Conservation (phyloP, 2,888 invertebrate species). For the Drosophila lacicola region DNA sequence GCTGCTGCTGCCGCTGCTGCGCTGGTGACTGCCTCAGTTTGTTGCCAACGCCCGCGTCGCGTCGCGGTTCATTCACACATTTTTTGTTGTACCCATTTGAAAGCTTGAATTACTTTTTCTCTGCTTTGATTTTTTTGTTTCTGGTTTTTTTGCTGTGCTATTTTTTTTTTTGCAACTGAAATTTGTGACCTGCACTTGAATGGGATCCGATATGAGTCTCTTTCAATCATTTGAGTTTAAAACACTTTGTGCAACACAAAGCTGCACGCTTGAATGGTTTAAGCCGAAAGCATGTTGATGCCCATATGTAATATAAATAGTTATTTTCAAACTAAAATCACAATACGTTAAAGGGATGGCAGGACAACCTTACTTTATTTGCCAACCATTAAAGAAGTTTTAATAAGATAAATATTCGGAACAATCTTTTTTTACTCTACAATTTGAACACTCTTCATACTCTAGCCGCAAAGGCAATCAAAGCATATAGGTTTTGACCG, state of each 20-base stretch:
- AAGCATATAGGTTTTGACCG: too few relatives aligned
- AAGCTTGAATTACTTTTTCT: constrained; percentile 45
- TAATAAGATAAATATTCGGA: too few relatives aligned
- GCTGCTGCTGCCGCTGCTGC: constrained; percentile 6
- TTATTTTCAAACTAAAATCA: too few relatives aligned
- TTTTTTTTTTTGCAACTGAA: constrained; percentile 15
- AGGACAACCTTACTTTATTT: too few relatives aligned
- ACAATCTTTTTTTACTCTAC: too few relatives aligned
- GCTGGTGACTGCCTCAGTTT: constrained; percentile 16
- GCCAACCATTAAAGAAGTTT: too few relatives aligned
- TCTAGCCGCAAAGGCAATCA: too few relatives aligned
- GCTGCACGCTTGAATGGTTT: constrained; percentile 5
- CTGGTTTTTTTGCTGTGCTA: constrained; percentile 3
- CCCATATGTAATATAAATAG: too few relatives aligned
- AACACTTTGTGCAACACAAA: constrained; percentile 13
- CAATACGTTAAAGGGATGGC: too few relatives aligned
- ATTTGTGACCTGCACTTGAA: constrained; percentile 48
- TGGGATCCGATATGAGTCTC: constrained; percentile 23
- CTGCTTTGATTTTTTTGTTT: constrained; percentile 26
- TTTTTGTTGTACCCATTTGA: constrained; percentile 55
- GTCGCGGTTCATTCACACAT: constrained; percentile 70
- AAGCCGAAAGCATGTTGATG: background rate
- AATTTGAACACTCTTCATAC: too few relatives aligned
- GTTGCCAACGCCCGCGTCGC: constrained; percentile 46
- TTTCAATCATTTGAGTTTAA: constrained; percentile 18